Base-by-base conservation (phyloP, 1,140 invertebrate genomes). In the Bombus cullumanus region DNA sequence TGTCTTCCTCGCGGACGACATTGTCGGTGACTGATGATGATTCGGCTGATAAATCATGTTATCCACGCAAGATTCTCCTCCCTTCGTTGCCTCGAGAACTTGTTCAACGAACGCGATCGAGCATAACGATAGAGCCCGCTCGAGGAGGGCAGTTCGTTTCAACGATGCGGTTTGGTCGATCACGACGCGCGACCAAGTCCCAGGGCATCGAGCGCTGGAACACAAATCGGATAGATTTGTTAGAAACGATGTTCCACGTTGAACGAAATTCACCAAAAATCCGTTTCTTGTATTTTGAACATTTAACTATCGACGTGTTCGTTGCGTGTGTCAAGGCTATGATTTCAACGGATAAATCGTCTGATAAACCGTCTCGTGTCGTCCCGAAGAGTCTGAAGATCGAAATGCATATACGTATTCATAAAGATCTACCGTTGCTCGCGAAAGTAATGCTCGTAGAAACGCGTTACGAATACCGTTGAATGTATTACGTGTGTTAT, bases 1-100 rank as follows among this genome's bases (percentile, higher is more conserved):
- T 1, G 93, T 94, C 83, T 94, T 95, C 76, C 92, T 91, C 5
- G 89, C 77, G 41, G 95, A 95, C 47, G 95, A 94, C 94, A 95
- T 94, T n/a, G 94, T 95, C 12, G 94, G 91, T 25, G 93, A 93
- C 72, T 94, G 94, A 75, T 94, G 94, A 75, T 94, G 94, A 72
- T 89, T 93, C 76, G 91, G 89, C 57, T 94, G 93, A 87, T 94
- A 94, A 68, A 95, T 95, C 94, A 94, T 95, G 64, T 43, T 68
- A 47, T 59, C 71, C 39, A 22, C 64, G 47, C 41, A 22, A 59
- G 25, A 39, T 76, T 83, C 41, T 6, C 3, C 41, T 43, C 1
- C 10, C 12, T 39, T 43, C 15, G 39, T 41, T 57, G n/a, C 25
- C 59, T n/a, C 47, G 39, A 9, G 18, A 25, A 10, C 28, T n/a